A percentile compares a stretch with the other conserved stretches of the same genome.
phyloP scores from a whole-genome alignment of 2,113 vertebrate genomes.

The Eulacestoma nigropectus region DNA sequence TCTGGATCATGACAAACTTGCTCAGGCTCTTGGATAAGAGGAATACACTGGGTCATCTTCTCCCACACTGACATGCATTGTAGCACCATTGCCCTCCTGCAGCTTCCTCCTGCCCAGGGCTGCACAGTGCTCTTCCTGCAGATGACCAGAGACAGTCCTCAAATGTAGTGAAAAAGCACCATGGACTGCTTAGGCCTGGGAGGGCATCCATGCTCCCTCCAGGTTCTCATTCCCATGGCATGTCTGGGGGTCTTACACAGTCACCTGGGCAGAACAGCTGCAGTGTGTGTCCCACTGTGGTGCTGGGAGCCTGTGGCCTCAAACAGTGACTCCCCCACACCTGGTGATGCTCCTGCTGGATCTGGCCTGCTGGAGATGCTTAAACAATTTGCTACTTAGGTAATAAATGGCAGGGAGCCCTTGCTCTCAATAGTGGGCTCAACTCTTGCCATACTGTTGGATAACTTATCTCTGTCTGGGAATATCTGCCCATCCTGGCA shows the following conservation, averaged over 20 bases:
- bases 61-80: rapidly evolving
- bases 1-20: too few relatives aligned
- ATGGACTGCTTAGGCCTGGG: rapidly evolving
- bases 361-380: background rate
- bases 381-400: background rate
- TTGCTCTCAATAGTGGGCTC: background rate
- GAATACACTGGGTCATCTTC: background rate
- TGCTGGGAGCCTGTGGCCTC: background rate
- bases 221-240: background rate
- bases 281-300: rapidly evolving
- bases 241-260: background rate
- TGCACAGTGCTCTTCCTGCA: background rate
- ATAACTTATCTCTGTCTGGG: background rate
- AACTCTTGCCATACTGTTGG: background rate
- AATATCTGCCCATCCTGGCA: background rate
- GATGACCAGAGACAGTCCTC: background rate
- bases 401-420: background rate
- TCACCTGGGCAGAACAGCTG: background rate
- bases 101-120: background rate
- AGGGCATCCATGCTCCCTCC: background rate
- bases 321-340: too few relatives aligned
- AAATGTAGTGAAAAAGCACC: background rate
- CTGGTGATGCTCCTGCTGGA: background rate
- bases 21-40: background rate
- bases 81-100: background rate